Percentiles rank a stretch among this genome's conserved stretches.
These are phyloP conservation scores for Atherinosoma microstoma DNA, from an alignment of 2,797 vertebrate genomes.

Conservation along the genomic window DNA sequence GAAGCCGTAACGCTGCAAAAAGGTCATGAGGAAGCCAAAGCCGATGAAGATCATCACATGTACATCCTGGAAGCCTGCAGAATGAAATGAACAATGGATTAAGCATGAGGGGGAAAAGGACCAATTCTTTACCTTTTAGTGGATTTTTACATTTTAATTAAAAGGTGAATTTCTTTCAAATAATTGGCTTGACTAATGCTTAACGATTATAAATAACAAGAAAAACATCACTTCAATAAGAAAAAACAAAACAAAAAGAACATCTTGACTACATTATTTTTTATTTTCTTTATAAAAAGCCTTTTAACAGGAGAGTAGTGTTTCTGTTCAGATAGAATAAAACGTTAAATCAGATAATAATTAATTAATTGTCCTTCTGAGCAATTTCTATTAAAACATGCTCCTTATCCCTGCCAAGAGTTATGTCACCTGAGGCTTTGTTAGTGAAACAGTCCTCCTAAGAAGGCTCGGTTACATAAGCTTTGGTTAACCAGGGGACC, in stretches of 20 bases:
- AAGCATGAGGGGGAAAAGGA: not conserved
- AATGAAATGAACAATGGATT: not conserved
- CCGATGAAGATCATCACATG: conserved; percentile 92
- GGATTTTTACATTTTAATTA: too few relatives aligned
- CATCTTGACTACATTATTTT: not conserved
- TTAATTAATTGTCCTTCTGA: conserved; percentile 1
- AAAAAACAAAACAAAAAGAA: not conserved
- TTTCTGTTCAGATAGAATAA: not conserved
- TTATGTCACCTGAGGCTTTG: not conserved
- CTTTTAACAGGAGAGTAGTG: not conserved
- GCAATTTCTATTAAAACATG: conserved; percentile 19
- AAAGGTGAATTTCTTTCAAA: too few relatives aligned
- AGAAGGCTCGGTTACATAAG: conserved; percentile 38
- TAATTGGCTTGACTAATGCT: not conserved
- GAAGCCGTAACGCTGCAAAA: conserved; percentile 89
- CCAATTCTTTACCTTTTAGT: not conserved
- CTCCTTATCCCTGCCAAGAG: not conserved
- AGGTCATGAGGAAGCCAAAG: conserved; percentile 93
- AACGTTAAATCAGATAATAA: not conserved
- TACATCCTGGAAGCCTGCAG: conserved; percentile 89
- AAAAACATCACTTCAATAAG: too few relatives aligned
- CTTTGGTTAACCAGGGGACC: not conserved
- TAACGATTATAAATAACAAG: not conserved
- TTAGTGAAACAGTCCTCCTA: conserved; percentile 21
- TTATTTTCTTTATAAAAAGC: not conserved